These are phyloP conservation scores for Eupithecia exiguata DNA, from an alignment of 2,888 invertebrate species.

Conservation along the genomic window DNA sequence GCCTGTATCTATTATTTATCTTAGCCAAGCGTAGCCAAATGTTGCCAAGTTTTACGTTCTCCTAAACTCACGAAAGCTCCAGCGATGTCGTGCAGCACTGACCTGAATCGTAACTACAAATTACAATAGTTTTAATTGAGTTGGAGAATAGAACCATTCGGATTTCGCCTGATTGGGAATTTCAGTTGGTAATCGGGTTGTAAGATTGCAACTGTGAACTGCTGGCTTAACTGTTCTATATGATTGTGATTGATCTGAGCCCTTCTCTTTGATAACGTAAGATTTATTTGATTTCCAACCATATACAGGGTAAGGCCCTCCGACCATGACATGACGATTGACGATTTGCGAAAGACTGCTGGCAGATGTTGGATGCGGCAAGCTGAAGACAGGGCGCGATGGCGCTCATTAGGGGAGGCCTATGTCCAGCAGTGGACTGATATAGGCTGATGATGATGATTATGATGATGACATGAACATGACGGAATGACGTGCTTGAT, in stretches of 20 bases:
- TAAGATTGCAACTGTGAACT: conserved; percentile 44
- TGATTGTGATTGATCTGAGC: conserved; percentile 3
- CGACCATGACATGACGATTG: too few relatives aligned
- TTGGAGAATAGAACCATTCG: conserved; percentile 50
- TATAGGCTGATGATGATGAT: too few relatives aligned
- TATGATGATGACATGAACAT: too few relatives aligned
- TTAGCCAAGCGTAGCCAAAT: not conserved
- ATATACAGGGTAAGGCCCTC: too few relatives aligned
- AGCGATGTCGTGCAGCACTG: conserved; percentile 9
- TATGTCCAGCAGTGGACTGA: too few relatives aligned
- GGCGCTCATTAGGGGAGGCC: too few relatives aligned
- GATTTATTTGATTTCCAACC: not conserved
- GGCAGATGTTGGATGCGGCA: too few relatives aligned
- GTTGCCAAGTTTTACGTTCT: not conserved
- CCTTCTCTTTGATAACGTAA: not conserved
- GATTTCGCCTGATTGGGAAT: conserved; percentile 59
- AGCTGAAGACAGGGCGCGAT: too few relatives aligned
- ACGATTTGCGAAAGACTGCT: too few relatives aligned
- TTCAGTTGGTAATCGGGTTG: conserved; percentile 49
- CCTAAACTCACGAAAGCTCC: not conserved
- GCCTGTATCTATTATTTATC: too few relatives aligned
- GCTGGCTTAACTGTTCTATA: conserved; percentile 25
- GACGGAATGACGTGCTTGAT: not conserved
- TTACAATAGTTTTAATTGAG: conserved; percentile 72
- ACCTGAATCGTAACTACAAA: conserved; percentile 49